These are phyloP conservation scores for Pristionchus mayeri DNA, from an alignment of 2,888 invertebrate species.

Conservation along the genomic window DNA sequence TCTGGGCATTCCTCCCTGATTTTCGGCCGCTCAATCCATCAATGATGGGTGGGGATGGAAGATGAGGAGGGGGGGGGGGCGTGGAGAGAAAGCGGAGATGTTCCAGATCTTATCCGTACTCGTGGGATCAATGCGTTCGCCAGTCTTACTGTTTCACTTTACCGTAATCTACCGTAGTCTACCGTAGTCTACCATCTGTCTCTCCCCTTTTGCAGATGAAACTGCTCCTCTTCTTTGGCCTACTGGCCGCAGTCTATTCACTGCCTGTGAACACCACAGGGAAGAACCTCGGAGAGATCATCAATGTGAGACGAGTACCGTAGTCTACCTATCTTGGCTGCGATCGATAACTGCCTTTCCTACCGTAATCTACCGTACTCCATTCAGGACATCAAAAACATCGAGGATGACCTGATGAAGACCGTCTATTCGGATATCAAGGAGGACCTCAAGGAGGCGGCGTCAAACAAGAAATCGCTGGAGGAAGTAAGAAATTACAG, in stretches of 20 bases:
- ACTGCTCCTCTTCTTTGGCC: constrained; percentile 20
- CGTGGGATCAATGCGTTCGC: too few relatives aligned
- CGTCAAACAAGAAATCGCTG: background rate
- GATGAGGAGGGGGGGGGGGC: too few relatives aligned
- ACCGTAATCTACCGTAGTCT: too few relatives aligned
- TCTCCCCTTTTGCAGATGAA: constrained; percentile 8
- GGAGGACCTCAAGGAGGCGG: background rate
- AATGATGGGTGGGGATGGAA: too few relatives aligned
- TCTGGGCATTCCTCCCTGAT: too few relatives aligned
- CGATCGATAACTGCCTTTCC: background rate
- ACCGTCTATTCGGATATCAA: constrained; percentile 21
- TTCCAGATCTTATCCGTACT: too few relatives aligned
- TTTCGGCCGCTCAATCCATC: too few relatives aligned
- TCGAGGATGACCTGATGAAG: constrained; percentile 40
- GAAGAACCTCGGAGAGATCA: background rate
- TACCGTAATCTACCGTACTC: background rate
- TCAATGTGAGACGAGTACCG: constrained; percentile 1
- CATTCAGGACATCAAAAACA: constrained; percentile 33
- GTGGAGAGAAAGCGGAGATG: too few relatives aligned
- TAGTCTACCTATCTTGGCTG: too few relatives aligned
- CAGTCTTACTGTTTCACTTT: too few relatives aligned
- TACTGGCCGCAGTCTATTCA: constrained; percentile 3
- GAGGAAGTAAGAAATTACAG: background rate
- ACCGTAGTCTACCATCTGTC: too few relatives aligned
- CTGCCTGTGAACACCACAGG: background rate